These are phyloP conservation scores for Avahi laniger DNA, from an alignment of 2,797 vertebrate species.

Conservation along the genomic window DNA sequence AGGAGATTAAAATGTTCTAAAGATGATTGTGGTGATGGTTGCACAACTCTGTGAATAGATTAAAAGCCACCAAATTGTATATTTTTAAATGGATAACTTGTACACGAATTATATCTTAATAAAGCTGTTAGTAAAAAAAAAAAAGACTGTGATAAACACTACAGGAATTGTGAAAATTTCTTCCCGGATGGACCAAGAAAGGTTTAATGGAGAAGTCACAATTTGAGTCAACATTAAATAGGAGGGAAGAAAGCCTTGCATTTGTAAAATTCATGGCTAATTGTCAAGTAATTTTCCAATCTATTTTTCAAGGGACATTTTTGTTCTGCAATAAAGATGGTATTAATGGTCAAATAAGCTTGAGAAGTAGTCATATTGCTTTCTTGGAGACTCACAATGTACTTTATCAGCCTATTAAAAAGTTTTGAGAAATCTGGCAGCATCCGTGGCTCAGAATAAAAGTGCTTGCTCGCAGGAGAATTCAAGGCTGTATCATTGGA, in stretches of 20 bases:
- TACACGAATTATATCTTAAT: background rate
- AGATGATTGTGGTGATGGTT: background rate
- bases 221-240: background rate
- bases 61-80: background rate
- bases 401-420: background rate
- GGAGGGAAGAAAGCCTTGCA: background rate
- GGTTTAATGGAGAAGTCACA: background rate
- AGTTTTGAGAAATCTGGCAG: background rate
- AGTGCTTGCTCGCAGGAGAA: background rate
- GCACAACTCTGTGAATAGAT: background rate
- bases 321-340: background rate
- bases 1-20: background rate
- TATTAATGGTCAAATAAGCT: background rate
- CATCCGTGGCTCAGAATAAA: background rate
- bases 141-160: background rate
- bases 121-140: background rate
- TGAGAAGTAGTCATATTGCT: background rate
- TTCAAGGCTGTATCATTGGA: background rate
- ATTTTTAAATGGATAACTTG: background rate
- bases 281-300: conserved; percentile 3
- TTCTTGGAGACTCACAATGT: background rate
- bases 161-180: background rate
- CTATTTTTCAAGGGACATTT: background rate
- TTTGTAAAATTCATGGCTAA: background rate
- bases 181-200: background rate